Evolutionary conservation across 2,113 vertebrate species (phyloP).

Genomic region (Riparia riparia): DNA sequence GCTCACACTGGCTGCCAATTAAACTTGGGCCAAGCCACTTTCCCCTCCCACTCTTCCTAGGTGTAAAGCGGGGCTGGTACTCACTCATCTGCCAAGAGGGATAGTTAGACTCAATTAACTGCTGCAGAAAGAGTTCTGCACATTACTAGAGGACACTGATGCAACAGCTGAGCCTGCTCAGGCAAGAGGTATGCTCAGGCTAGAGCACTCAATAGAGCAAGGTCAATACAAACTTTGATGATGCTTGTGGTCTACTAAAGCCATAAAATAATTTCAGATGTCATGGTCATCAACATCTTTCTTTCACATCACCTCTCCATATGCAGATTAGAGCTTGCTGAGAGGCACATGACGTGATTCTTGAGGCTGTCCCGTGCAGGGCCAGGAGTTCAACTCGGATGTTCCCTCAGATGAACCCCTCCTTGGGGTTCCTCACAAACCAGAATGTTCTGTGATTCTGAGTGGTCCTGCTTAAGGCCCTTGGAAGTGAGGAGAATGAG

Average conservation of each 20-base stretch:
- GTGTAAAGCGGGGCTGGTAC: neutral
- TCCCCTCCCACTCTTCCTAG: constrained; percentile 1
- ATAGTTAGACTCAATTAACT: constrained; percentile 17
- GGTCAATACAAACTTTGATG: neutral
- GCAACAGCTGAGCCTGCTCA: constrained; percentile 4
- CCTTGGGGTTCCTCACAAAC: neutral
- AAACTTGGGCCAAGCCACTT: neutral
- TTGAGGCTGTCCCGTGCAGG: neutral
- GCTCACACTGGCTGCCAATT: neutral
- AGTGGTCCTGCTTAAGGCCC: neutral
- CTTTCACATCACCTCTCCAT: neutral
- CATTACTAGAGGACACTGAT: neutral
- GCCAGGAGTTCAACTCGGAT: neutral
- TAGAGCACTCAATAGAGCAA: neutral
- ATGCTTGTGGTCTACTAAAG: neutral
- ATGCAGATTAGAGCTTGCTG: neutral
- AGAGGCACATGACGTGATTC: neutral
- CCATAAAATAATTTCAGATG: neutral
- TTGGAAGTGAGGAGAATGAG: neutral
- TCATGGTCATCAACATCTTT: neutral
- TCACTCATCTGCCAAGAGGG: neutral
- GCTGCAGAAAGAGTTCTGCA: neutral
- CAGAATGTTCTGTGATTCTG: neutral
- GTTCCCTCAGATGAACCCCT: neutral
- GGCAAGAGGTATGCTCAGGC: neutral